phyloP scores from a whole-genome alignment of 2,113 vertebrate genomes.

The Perca fluviatilis region DNA sequence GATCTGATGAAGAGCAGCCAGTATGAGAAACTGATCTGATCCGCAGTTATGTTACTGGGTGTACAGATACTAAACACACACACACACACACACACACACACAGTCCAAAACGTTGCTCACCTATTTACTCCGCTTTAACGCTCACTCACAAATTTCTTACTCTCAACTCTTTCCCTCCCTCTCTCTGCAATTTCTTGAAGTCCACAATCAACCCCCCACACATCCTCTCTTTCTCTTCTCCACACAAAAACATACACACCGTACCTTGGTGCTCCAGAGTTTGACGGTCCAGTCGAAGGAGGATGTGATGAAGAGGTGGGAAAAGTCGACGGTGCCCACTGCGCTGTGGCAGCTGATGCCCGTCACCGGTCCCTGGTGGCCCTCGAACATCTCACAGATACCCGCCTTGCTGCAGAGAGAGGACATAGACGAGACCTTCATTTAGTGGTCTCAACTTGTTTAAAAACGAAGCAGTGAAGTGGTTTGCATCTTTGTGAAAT shows the following conservation, averaged over 20 bases:
- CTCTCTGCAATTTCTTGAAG: conserved; percentile 26
- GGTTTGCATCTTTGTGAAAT: neutral
- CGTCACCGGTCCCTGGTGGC: conserved; percentile 97
- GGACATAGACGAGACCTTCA: neutral
- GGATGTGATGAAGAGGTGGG: conserved; percentile 96
- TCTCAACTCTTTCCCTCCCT: neutral
- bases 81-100: neutral
- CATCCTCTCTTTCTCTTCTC: neutral
- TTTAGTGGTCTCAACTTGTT: neutral
- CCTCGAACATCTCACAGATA: conserved; percentile 97
- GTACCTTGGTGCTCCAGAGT: conserved; percentile 98
- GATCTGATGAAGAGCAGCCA: too few species aligned
- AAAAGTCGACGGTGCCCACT: conserved; percentile 95
- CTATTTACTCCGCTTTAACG: conserved; percentile 21
- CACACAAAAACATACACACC: conserved; percentile 5
- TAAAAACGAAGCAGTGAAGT: neutral
- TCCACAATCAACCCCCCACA: conserved; percentile 63
- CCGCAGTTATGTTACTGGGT: too few species aligned
- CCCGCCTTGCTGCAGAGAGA: conserved; percentile 92
- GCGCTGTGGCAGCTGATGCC: conserved; percentile 98
- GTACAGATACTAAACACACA: too few species aligned
- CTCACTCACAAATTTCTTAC: neutral
- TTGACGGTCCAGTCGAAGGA: conserved; percentile 99
- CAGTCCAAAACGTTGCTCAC: neutral
- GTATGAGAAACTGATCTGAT: too few species aligned